Evolutionary conservation across 2,888 invertebrate species (phyloP).

Genomic region (Nomada flava): DNA sequence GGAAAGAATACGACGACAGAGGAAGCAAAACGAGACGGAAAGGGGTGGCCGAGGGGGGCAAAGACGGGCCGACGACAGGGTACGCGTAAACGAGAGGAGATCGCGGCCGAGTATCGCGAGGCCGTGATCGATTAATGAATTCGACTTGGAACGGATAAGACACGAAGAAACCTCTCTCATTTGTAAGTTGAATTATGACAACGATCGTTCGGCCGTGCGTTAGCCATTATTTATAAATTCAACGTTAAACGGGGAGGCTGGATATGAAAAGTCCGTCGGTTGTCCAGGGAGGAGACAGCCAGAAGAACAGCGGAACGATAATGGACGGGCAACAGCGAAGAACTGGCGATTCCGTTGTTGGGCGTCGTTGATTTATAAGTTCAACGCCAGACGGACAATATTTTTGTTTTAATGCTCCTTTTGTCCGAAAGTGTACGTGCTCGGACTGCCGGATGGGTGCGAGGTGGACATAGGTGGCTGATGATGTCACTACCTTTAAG

Average conservation of each 20-base stretch:
- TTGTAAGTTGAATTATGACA: conserved; percentile 62
- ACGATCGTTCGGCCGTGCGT: conserved; percentile 51
- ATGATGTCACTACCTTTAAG: conserved; percentile 77
- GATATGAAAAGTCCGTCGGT: conserved; percentile 47
- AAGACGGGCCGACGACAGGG: conserved; percentile 8
- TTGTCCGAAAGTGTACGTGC: conserved; percentile 76
- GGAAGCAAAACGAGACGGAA: conserved; percentile 34
- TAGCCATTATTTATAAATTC: conserved; percentile 61
- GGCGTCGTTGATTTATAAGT: conserved; percentile 78
- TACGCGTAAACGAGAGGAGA: conserved; percentile 20
- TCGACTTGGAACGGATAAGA: conserved; percentile 55
- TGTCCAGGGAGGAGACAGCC: conserved; percentile 22
- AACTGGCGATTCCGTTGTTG: conserved; percentile 64
- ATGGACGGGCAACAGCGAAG: conserved; percentile 51
- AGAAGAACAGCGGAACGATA: conserved; percentile 58
- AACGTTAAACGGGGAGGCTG: conserved; percentile 29
- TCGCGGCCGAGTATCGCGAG: conserved; percentile 20
- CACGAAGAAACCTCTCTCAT: conserved; percentile 61
- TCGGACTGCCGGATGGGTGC: conserved; percentile 70
- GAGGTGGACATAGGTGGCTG: conserved; percentile 77
- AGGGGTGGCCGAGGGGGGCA: not conserved
- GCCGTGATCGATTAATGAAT: conserved; percentile 60
- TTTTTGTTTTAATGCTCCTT: conserved; percentile 77
- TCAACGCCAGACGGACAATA: conserved; percentile 77
- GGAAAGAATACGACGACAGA: conserved; percentile 44